Percentiles rank a stretch among this genome's conserved stretches.
Conservation (phyloP, 2,797 vertebrate species). For the Petrocephalus sullivani region DNA sequence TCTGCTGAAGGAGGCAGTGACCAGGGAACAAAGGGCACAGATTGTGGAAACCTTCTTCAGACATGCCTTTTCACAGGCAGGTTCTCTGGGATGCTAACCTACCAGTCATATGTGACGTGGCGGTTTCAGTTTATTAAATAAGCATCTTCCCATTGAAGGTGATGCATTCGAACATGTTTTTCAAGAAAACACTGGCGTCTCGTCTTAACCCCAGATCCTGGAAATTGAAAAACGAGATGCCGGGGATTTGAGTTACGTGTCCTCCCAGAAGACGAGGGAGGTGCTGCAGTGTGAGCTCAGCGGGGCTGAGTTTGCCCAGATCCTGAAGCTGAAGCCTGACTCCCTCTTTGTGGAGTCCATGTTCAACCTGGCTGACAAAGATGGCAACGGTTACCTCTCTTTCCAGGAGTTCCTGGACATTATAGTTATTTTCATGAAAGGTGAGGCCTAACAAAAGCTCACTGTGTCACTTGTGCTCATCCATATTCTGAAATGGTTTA, state of each 20-base stretch:
- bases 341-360: constrained; percentile 91
- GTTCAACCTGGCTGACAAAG: constrained; percentile 92
- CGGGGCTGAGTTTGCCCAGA: constrained; percentile 80
- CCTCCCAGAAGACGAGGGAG: constrained; percentile 67
- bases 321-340: constrained; percentile 78
- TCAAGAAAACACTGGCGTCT: neutral
- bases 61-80: constrained; percentile 85
- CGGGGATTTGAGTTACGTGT: constrained; percentile 64
- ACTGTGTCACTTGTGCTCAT: neutral
- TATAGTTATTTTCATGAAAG: constrained; percentile 85
- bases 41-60: constrained; percentile 93
- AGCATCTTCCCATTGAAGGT: neutral
- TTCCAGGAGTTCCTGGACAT: constrained; percentile 94
- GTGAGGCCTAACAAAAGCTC: constrained; percentile 39
- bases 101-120: neutral
- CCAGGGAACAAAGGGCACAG: constrained; percentile 75
- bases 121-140: neutral
- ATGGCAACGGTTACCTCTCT: constrained; percentile 90
- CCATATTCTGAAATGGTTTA: neutral
- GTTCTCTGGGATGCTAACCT: neutral
- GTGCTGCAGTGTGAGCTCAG: constrained; percentile 84
- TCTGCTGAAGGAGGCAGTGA: constrained; percentile 77
- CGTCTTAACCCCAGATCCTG: constrained; percentile 66
- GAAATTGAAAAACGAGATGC: constrained; percentile 76
- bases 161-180: neutral